Percentiles rank a stretch among this genome's conserved stretches.
Conservation (phyloP, 30 jellyfish, hydroid and myxozoan species). For the Hydra vulgaris region DNA sequence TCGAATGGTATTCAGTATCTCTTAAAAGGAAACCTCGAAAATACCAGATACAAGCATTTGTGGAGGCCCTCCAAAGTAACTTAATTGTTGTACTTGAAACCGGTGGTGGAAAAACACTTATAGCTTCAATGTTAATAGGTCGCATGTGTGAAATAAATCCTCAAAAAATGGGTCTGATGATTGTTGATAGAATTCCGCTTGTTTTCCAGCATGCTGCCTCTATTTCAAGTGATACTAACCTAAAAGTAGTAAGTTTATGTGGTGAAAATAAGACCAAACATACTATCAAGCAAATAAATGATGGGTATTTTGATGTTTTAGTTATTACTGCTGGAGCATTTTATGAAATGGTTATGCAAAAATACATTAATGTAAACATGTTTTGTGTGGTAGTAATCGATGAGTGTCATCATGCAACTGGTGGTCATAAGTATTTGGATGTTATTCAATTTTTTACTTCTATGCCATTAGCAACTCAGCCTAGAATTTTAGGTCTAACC, state of each 20-base stretch:
- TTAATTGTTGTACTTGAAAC: slow-evolving; percentile 50
- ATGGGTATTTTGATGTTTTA: slow-evolving; percentile 56
- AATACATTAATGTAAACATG: slow-evolving; percentile 8
- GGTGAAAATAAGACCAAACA: slow-evolving; percentile 57
- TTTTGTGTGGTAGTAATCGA: slow-evolving; percentile 55
- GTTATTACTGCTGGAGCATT: slow-evolving; percentile 77
- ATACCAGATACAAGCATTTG: slow-evolving; percentile 54
- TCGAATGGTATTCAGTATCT: slow-evolving; percentile 48
- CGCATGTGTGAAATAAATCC: slow-evolving; percentile 49
- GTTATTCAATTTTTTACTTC: slow-evolving; percentile 18
- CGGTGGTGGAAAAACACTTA: slow-evolving; percentile 67
- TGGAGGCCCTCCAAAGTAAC: slow-evolving; percentile 56
- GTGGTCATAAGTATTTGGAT: slow-evolving; percentile 45
- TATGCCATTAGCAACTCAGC: slow-evolving; percentile 23
- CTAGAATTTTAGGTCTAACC: slow-evolving; percentile 66
- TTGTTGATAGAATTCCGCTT: slow-evolving; percentile 65
- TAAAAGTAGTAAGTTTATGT: slow-evolving; percentile 51
- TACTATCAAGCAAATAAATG: slow-evolving; percentile 33
- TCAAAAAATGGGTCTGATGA: slow-evolving; percentile 49
- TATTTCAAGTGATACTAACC: slow-evolving; percentile 41
- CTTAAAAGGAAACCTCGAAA: slow-evolving; percentile 40
- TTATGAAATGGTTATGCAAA: slow-evolving; percentile 40
- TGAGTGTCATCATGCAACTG: slow-evolving; percentile 75
- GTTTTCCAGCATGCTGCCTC: slow-evolving; percentile 71
- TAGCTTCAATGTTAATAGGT: slow-evolving; percentile 71